Percentiles rank a stretch among this genome's conserved stretches.
phyloP scores from a whole-genome alignment of 1,140 invertebrate genomes.

The Drosophila elegans region DNA sequence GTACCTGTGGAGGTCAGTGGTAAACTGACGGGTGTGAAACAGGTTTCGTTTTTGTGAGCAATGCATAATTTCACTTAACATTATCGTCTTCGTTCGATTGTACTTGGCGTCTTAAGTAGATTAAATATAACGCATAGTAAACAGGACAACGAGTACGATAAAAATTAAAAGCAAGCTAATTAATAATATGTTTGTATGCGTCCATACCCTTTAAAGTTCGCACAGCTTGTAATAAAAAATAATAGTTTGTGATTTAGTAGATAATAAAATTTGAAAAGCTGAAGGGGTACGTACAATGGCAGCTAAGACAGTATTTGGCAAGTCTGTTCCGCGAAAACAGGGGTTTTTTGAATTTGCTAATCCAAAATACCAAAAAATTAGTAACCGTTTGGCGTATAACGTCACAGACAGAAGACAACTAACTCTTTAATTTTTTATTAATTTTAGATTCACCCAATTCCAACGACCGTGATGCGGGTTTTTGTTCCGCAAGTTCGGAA shows the following conservation, averaged over 20 bases:
- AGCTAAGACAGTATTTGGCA: conserved; percentile 7
- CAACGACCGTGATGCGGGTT: conserved; percentile 88
- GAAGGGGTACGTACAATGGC: conserved; percentile 17
- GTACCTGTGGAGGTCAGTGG: conserved; percentile 66
- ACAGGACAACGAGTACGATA: neutral
- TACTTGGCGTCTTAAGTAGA: conserved; percentile 4
- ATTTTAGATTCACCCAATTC: conserved; percentile 83
- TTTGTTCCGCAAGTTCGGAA: conserved; percentile 87
- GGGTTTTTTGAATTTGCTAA: conserved; percentile 50
- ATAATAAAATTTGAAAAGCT: conserved; percentile 10
- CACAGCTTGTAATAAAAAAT: neutral
- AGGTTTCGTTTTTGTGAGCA: conserved; percentile 60
- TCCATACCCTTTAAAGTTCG: too few relatives aligned
- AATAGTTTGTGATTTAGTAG: conserved; percentile 3
- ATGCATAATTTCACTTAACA: conserved; percentile 57
- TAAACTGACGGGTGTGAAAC: conserved; percentile 49
- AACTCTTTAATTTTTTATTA: conserved; percentile 34
- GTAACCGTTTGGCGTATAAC: conserved; percentile 33
- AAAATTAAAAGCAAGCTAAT: neutral
- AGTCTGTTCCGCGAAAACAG: conserved; percentile 44
- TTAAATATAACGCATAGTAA: neutral
- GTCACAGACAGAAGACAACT: conserved; percentile 49
- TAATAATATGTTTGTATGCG: neutral
- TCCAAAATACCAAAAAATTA: conserved; percentile 14
- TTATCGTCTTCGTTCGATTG: conserved; percentile 24